A percentile compares a stretch with the other conserved stretches of the same genome.
These are phyloP conservation scores for Monochamus saltuarius DNA, from an alignment of 1,140 invertebrate genomes.

Conservation along the genomic window DNA sequence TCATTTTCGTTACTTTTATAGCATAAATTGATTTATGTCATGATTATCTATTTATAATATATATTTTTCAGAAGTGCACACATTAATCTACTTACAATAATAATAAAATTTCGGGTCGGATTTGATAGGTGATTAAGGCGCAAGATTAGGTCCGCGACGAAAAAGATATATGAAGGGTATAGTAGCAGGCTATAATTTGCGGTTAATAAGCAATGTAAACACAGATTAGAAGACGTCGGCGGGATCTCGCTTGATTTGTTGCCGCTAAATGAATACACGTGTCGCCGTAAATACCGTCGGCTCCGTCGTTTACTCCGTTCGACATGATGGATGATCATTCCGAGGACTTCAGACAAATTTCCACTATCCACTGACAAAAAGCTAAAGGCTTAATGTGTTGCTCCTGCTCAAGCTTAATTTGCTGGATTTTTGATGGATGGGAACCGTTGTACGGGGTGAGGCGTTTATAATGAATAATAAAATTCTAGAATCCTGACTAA, in stretches of 20 bases:
- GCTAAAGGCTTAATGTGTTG: conserved; percentile 4
- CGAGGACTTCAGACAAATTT: conserved; percentile 6
- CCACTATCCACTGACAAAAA: background rate
- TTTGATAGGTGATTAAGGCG: conserved; percentile 9
- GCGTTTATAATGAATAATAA: no score
- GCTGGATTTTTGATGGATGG: conserved; percentile 3
- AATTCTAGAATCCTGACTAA: no score
- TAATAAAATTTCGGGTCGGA: background rate
- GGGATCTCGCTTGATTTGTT: conserved; percentile 14
- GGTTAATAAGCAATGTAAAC: conserved; percentile 31
- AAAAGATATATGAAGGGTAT: conserved; percentile 9
- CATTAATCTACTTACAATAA: background rate
- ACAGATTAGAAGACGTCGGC: conserved; percentile 29
- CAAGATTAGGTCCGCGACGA: no score
- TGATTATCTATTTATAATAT: background rate
- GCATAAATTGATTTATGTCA: no score
- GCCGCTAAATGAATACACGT: conserved; percentile 22
- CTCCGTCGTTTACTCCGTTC: conserved; percentile 1
- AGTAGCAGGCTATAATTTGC: conserved; percentile 23
- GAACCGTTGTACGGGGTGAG: background rate
- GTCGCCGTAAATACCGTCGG: conserved; percentile 13
- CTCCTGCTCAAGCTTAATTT: conserved; percentile 5
- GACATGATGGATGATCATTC: conserved; percentile 17
- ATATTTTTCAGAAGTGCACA: background rate
- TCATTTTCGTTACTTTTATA: no score